A percentile compares a stretch with the other conserved stretches of the same genome.
phyloP scores from a whole-genome alignment of 2,113 vertebrate species.

The Mustelus asterias region DNA sequence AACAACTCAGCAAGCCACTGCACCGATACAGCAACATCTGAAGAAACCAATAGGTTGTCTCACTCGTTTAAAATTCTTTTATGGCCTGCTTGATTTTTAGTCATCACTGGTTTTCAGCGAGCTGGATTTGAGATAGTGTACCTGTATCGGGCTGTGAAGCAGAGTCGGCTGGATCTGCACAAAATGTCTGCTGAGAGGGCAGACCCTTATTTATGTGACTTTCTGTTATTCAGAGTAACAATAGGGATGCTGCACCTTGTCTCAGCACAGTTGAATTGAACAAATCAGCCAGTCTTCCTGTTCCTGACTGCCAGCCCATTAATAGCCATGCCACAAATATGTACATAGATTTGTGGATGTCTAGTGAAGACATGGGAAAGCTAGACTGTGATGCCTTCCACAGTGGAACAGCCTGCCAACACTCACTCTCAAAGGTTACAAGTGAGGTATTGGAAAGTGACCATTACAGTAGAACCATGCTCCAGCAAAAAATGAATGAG shows the following conservation, averaged over 20 bases:
- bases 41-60: too few species aligned
- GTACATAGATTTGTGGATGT: too few species aligned
- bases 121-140: too few species aligned
- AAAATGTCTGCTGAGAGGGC: neutral
- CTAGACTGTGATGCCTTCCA: neutral
- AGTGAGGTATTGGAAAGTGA: neutral
- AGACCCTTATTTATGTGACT: neutral
- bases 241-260: neutral
- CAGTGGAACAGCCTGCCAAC: neutral
- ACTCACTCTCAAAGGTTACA: neutral
- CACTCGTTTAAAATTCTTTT: too few species aligned
- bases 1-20: too few species aligned
- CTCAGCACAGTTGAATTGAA: neutral
- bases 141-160: neutral
- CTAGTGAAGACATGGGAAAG: neutral
- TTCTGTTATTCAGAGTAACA: neutral
- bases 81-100: too few species aligned
- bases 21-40: too few species aligned
- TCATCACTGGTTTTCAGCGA: too few species aligned
- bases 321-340: neutral
- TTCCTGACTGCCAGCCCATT: neutral
- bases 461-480: neutral
- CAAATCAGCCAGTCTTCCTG: neutral
- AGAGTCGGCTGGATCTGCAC: neutral
- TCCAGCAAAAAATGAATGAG: neutral